Percentiles rank a stretch among this genome's conserved stretches.
These are phyloP conservation scores for Tuta absoluta DNA, from an alignment of 2,888 invertebrate genomes.

Conservation along the genomic window DNA sequence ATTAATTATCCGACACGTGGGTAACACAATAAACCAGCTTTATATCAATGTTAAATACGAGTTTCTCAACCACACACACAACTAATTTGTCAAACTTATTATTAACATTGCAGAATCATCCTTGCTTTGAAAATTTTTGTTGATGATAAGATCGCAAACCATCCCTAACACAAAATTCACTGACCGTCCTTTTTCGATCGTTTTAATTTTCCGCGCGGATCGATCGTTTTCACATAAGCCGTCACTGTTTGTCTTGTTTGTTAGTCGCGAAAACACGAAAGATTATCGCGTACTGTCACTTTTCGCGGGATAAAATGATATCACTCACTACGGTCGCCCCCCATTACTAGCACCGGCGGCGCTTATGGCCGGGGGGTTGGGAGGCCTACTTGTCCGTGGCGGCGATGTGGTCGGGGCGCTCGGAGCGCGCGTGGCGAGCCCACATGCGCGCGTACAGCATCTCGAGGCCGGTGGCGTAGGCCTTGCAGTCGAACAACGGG, in stretches of 20 bases:
- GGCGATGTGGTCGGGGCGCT: constrained; percentile 90
- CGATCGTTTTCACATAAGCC: neutral
- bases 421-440: constrained; percentile 89
- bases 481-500: constrained; percentile 96
- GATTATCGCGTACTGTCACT: too few species aligned
- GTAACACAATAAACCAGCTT: neutral
- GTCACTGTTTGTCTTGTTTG: too few species aligned
- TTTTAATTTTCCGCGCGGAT: neutral
- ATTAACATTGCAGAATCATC: neutral
- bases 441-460: constrained; percentile 95
- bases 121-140: neutral
- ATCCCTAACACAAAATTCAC: neutral
- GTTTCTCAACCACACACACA: neutral
- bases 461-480: constrained; percentile 96
- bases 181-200: neutral
- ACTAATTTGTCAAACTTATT: neutral
- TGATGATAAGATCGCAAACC: neutral
- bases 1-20: neutral
- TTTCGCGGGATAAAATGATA: neutral
- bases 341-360: neutral
- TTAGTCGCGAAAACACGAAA: too few species aligned
- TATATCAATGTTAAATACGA: neutral
- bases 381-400: constrained; percentile 63
- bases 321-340: neutral
- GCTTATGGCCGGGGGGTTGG: constrained; percentile 35